phyloP scores from a whole-genome alignment of 2,797 vertebrate species.

The Ptychobarbus kaznakovi region DNA sequence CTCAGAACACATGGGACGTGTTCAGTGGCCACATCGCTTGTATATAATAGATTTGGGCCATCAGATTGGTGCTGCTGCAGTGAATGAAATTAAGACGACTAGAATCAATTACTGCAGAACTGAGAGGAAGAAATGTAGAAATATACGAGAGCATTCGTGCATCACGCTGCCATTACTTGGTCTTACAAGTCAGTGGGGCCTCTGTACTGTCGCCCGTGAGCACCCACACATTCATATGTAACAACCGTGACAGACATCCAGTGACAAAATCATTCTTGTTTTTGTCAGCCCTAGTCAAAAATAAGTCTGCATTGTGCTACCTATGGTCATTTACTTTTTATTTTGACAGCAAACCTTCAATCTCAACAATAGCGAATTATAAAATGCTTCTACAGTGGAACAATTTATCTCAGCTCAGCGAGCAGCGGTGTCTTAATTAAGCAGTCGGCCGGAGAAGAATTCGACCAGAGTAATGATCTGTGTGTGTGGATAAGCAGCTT shows the following conservation, averaged over 20 bases:
- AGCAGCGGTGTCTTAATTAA: slow-evolving; percentile 65
- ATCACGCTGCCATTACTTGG: slow-evolving; percentile 30
- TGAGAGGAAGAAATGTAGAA: slow-evolving; percentile 43
- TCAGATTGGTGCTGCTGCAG: slow-evolving; percentile 47
- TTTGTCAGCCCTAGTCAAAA: slow-evolving; percentile 50
- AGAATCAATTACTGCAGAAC: slow-evolving; percentile 43
- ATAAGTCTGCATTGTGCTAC: slow-evolving; percentile 35
- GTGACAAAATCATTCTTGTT: slow-evolving; percentile 43
- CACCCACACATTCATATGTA: slow-evolving; percentile 3
- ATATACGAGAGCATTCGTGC: slow-evolving; percentile 34
- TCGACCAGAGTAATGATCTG: slow-evolving; percentile 62
- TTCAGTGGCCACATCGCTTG: slow-evolving; percentile 43
- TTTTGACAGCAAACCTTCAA: slow-evolving; percentile 56
- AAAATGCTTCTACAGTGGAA: slow-evolving; percentile 57
- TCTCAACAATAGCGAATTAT: slow-evolving; percentile 57
- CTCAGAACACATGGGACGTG: slow-evolving; percentile 51
- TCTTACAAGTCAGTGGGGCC: slow-evolving; percentile 41
- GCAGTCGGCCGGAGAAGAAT: slow-evolving; percentile 63
- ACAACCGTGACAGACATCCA: slow-evolving; percentile 21
- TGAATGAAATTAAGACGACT: slow-evolving; percentile 58
- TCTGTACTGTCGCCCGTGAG: slow-evolving; percentile 6
- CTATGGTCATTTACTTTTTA: slow-evolving; percentile 59
- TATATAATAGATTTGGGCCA: slow-evolving; percentile 46
- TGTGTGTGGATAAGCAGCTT: slow-evolving; percentile 64
- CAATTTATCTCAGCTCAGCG: slow-evolving; percentile 63